Evolutionary conservation across 2,888 invertebrate species (phyloP).

Genomic region (Glaucopsyche alexis): DNA sequence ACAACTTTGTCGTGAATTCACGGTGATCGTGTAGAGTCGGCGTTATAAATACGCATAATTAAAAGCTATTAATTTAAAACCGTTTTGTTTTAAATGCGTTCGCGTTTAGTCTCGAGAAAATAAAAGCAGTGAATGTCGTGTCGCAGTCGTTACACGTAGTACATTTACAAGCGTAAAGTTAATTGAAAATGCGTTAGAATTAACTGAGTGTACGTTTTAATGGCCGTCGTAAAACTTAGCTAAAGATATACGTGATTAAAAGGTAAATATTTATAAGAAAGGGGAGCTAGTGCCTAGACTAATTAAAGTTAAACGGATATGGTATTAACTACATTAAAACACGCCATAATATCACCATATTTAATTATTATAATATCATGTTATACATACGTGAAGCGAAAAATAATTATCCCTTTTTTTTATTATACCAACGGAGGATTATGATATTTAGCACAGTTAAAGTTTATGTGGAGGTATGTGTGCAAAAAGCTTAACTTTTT

Average conservation of each 20-base stretch:
- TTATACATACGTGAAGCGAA: not conserved
- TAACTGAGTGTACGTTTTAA: constrained; percentile 18
- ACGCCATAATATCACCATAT: too few species aligned
- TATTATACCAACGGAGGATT: too few species aligned
- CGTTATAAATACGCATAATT: not conserved
- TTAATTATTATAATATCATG: too few species aligned
- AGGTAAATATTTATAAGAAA: not conserved
- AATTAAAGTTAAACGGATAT: not conserved
- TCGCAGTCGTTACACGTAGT: constrained; percentile 34
- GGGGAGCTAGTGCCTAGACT: not conserved
- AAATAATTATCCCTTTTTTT: too few species aligned
- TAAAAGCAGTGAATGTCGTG: constrained; percentile 30
- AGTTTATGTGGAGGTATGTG: too few species aligned
- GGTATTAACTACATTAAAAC: not conserved
- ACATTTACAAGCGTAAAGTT: constrained; percentile 32
- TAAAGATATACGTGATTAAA: constrained; percentile 7
- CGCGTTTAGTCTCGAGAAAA: constrained; percentile 1
- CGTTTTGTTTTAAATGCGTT: not conserved
- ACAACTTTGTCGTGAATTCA: too few species aligned
- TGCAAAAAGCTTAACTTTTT: too few species aligned
- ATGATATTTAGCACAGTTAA: too few species aligned
- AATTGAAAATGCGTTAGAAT: constrained; percentile 30
- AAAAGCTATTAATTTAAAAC: not conserved
- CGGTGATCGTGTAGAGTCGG: too few species aligned
- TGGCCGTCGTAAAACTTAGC: not conserved